Evolutionary conservation across 1,140 invertebrate species (phyloP), one percentile per base, ranked within the genome.

Genomic region (Drosophila persimilis): DNA sequence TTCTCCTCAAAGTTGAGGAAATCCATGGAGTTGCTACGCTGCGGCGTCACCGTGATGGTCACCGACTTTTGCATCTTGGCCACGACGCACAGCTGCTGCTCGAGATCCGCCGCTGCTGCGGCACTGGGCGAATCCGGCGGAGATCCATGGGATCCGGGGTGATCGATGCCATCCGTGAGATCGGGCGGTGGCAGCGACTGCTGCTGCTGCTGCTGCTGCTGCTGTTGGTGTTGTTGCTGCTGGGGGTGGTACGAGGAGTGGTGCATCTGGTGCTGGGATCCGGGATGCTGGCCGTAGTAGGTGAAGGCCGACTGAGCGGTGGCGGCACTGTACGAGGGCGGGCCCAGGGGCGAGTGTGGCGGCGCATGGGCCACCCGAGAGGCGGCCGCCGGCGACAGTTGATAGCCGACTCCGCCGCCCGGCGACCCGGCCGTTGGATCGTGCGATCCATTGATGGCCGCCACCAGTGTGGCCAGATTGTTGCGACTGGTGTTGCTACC

Each of bases 1-100:
- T 97, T 97, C 92, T 98, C 96, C 91, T 97, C 96, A 90, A 97
- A 98, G 92, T 97, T 97, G 26, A 97, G 93, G 92, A 96, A 96
- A 92, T 97, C 97, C 92, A 97, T 93, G 77, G 96, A 97, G 90
- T 95, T 96, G 92, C 96, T 96, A 71, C 96, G 92, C 79, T 95
- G 95, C 6, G 95, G 95, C 3, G 93, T 93, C 13, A 94, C 94
- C 7, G 93, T 92, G 17, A 94, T 94, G 20, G 94, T 94, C 41
- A 94, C 94, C 35, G 93, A 94, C 70, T 94, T 94, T 54, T 91
- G 91, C 77, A 92, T 91, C 54, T 92, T 92, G 72, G 92, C 92
- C 50, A 91, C 90, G 2, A 91, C 88, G 54, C 90, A 91, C 41
- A 91, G 67, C 26, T 83, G 86, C 52, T 90, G 78, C 46, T 89